phyloP scores from a whole-genome alignment of 2,888 invertebrate genomes.

The Axea sp. region DNA sequence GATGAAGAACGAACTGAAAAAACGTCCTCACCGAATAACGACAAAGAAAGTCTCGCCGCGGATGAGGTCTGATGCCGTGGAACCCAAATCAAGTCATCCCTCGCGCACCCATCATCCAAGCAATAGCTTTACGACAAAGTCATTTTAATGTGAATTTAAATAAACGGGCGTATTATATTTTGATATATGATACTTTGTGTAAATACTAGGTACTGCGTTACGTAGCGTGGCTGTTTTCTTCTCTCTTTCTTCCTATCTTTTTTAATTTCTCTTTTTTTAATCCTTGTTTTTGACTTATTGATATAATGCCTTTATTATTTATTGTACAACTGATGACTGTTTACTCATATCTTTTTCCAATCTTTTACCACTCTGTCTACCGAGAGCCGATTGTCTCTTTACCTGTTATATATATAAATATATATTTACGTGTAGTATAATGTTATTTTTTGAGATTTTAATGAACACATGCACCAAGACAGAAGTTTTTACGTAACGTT shows the following conservation, averaged over 20 bases:
- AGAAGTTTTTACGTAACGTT: conserved; percentile 66
- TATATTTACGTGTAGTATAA: conserved; percentile 68
- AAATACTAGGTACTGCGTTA: conserved; percentile 77
- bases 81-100: conserved; percentile 39
- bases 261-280: conserved; percentile 23
- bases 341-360: conserved; percentile 65
- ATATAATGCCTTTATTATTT: conserved; percentile 77
- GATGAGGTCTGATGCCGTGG: conserved; percentile 76
- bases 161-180: conserved; percentile 77
- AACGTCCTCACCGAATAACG: conserved; percentile 69
- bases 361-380: conserved; percentile 67
- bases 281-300: conserved; percentile 68
- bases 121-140: conserved; percentile 68
- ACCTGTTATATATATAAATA: conserved; percentile 63
- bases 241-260: conserved; percentile 13
- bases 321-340: conserved; percentile 76
- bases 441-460: conserved; percentile 73
- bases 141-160: conserved; percentile 71
- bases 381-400: conserved; percentile 67
- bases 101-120: conserved; percentile 63
- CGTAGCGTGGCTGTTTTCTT: conserved; percentile 69
- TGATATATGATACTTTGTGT: conserved; percentile 78
- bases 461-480: conserved; percentile 70
- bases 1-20: conserved; percentile 78
- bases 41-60: conserved; percentile 75